phyloP scores from a whole-genome alignment of 1,140 invertebrate genomes.

The Brachionus calyciflorus region DNA sequence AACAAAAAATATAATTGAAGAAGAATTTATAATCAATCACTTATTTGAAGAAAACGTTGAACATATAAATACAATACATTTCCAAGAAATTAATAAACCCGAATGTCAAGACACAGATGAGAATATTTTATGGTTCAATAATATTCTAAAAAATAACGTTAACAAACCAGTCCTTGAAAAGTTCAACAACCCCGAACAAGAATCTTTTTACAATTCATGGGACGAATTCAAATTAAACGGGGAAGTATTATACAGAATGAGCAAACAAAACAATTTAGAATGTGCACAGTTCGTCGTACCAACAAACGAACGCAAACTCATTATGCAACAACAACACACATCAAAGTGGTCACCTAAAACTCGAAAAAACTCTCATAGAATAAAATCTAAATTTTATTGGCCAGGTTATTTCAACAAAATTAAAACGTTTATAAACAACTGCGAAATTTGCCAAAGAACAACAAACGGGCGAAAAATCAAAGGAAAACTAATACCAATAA shows the following conservation, averaged over 20 bases:
- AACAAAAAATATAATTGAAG: not conserved
- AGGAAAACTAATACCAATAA: constrained; percentile 12
- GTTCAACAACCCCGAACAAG: too few relatives aligned
- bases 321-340: not conserved
- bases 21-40: not conserved
- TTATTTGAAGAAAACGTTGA: not conserved
- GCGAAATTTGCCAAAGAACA: constrained; percentile 17
- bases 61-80: not conserved
- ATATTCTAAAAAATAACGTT: too few relatives aligned
- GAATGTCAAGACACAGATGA: not conserved
- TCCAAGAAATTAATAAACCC: not conserved
- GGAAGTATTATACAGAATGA: not conserved
- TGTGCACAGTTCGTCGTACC: constrained; percentile 28
- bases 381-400: constrained; percentile 5
- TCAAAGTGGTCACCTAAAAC: constrained; percentile 25
- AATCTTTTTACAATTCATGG: too few relatives aligned
- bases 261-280: not conserved
- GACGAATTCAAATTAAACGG: too few relatives aligned
- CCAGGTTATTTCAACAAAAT: not conserved
- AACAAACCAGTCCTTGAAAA: too few relatives aligned
- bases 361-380: constrained; percentile 2
- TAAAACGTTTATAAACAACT: constrained; percentile 19
- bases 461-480: constrained; percentile 6
- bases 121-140: not conserved
- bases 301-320: not conserved